phyloP scores from a whole-genome alignment of 1,140 invertebrate genomes.

The Armadillidium nasatum region DNA sequence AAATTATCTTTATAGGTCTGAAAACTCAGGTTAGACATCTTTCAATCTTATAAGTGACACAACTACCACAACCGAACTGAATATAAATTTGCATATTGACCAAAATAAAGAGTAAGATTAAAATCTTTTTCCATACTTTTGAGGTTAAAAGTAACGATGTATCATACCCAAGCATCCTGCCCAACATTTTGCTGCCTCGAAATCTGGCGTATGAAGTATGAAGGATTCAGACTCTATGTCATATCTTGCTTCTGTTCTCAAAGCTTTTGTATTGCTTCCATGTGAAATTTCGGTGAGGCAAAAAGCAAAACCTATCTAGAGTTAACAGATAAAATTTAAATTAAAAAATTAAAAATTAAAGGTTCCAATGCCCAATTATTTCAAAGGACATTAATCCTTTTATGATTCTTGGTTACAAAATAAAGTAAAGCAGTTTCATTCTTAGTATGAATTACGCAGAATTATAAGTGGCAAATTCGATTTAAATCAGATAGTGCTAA shows the following conservation, averaged over 20 bases:
- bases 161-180: conserved; percentile 71
- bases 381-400: not conserved
- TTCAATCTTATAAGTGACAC: too few species aligned
- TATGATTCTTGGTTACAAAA: conserved; percentile 23
- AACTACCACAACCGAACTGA: too few species aligned
- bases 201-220: conserved; percentile 83
- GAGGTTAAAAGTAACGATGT: too few species aligned
- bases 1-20: too few species aligned
- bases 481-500: too few species aligned
- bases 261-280: conserved; percentile 85
- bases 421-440: conserved; percentile 24
- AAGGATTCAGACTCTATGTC: conserved; percentile 72
- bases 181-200: conserved; percentile 95
- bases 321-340: not conserved
- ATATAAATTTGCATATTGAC: too few species aligned
- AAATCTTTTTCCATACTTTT: too few species aligned
- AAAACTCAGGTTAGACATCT: too few species aligned
- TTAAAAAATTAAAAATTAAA: not conserved
- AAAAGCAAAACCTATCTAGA: conserved; percentile 56
- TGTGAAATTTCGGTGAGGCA: conserved; percentile 88
- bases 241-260: conserved; percentile 85
- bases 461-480: not conserved
- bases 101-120: too few species aligned
- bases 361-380: not conserved
- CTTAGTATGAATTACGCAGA: not conserved